These are phyloP conservation scores for Avahi laniger DNA, from an alignment of 2,797 vertebrate genomes.

Conservation along the genomic window DNA sequence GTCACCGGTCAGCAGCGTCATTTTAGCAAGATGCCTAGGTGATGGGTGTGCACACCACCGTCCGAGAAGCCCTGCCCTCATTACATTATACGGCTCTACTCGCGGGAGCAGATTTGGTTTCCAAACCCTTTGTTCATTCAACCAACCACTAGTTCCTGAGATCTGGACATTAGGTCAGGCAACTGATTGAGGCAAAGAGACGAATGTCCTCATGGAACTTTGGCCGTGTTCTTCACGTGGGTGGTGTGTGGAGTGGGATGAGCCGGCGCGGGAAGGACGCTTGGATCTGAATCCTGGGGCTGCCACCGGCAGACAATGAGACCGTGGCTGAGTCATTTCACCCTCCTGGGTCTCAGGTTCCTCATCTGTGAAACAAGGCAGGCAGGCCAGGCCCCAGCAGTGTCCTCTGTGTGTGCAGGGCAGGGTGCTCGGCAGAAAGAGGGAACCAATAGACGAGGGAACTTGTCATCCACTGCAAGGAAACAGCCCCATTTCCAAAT, in stretches of 20 bases:
- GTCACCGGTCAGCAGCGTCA: neutral
- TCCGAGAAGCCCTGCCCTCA: neutral
- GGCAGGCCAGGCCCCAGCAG: neutral
- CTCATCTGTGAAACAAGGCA: neutral
- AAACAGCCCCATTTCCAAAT: neutral
- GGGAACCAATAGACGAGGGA: neutral
- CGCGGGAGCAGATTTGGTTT: neutral
- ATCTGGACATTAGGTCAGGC: neutral
- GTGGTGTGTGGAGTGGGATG: neutral
- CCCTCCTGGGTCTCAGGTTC: neutral
- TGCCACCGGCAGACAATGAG: neutral
- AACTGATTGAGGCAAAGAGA: neutral
- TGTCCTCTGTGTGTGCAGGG: too few relatives aligned
- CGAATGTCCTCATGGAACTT: neutral
- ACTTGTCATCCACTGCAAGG: neutral
- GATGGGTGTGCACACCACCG: neutral
- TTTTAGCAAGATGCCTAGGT: neutral
- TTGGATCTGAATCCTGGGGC: neutral
- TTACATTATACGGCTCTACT: neutral
- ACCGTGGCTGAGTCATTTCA: neutral
- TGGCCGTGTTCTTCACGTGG: accelerated
- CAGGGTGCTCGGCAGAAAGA: neutral
- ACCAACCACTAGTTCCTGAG: neutral
- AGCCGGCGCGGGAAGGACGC: neutral
- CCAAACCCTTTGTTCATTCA: neutral